Conservation (phyloP, 2,113 vertebrate species). For the Butastur rufipennis region DNA sequence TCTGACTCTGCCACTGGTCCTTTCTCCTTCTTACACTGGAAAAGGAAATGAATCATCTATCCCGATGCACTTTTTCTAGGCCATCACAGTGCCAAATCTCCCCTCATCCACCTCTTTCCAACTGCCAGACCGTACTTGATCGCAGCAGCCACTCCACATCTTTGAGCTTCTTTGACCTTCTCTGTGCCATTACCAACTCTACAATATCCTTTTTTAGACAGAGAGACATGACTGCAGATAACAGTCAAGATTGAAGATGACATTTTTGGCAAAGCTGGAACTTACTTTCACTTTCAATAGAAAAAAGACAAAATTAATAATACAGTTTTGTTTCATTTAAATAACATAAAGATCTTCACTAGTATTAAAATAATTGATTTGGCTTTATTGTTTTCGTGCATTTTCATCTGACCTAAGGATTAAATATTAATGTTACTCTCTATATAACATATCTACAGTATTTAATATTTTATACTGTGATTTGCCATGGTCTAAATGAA, state of each 20-base stretch:
- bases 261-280: background rate
- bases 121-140: background rate
- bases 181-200: background rate
- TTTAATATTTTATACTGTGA: constrained; percentile 45
- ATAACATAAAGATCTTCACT: background rate
- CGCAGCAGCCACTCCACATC: background rate
- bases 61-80: background rate
- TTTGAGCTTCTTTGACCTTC: background rate
- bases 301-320: background rate
- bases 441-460: background rate
- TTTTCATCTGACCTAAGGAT: constrained; percentile 16
- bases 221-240: background rate
- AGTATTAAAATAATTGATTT: constrained; percentile 3
- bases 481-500: constrained; percentile 29
- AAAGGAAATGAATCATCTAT: background rate
- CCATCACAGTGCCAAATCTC: background rate
- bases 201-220: background rate
- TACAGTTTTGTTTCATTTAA: background rate
- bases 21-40: background rate
- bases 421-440: constrained; percentile 42
- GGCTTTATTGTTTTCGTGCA: background rate
- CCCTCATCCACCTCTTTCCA: background rate
- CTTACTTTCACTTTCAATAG: background rate
- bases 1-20: background rate
- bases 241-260: background rate